Evolutionary conservation across 2,888 invertebrate species (phyloP), one percentile per base, ranked within the genome.

Genomic region (Leucophora obtusa): DNA sequence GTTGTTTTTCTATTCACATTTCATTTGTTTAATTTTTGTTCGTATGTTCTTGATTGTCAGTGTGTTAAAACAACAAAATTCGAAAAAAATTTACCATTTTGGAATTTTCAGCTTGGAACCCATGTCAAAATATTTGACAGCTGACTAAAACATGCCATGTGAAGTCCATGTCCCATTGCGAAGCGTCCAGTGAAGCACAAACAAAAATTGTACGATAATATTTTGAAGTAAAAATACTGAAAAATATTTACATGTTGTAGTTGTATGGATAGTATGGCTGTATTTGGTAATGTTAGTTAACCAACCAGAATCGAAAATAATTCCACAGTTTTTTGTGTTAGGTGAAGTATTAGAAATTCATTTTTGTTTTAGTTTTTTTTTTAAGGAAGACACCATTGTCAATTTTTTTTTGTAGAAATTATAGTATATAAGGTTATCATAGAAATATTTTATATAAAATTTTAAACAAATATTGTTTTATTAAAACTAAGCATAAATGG

Each of bases 91-190:
- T 76, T 63, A 81, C 81, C 77, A 81, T 81, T 81, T 81, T 81
- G 73, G 69, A 81, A 74, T 77, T 78, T 82, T 79, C 75, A 76
- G 75, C 72, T 82, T 82, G 89, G 87, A 86, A 90, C 90, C 90
- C 89, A 90, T 90, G 87, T 90, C 91, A 90, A 91, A 90, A 88
- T 85, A 89, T 90, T 90, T 90, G 90, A 91, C 90, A 90, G 91
- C 90, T 90, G 90, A 90, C 89, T 89, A 88, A 88, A 90, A 88
- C 89, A 89, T 86, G 87, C 89, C 87, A 87, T 87, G 86, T 86
- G 87, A 85, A 86, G 84, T 84, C 74, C 80, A 82, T 82, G 79
- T 82, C 82, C 83, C 83, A 84, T 83, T 77, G 81, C 73, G 81
- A 77, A 74, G 81, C 79, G 82, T 79, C 70, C 79, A 82, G 63